A percentile compares a stretch with the other conserved stretches of the same genome.
Conservation (phyloP, 2,888 invertebrate genomes). For the Standfussiana lucernea region DNA sequence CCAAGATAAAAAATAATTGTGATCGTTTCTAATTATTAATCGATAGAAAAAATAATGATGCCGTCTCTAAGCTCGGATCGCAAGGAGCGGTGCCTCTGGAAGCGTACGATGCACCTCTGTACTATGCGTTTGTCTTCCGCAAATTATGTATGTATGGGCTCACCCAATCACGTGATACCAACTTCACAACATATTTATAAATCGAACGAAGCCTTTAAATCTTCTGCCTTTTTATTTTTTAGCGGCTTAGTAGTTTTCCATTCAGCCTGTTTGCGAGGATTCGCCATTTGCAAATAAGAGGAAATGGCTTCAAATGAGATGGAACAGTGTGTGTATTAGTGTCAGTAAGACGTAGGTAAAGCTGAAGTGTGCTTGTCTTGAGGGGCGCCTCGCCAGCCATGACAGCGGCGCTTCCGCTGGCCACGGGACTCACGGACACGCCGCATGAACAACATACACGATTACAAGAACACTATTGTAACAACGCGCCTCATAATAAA, state of each 20-base stretch:
- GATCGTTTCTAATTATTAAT: conserved; percentile 22
- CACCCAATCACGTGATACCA: conserved; percentile 54
- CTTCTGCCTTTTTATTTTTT: conserved; percentile 26
- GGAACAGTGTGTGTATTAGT: conserved; percentile 75
- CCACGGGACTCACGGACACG: conserved; percentile 70
- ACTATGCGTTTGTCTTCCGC: conserved; percentile 70
- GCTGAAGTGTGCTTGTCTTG: conserved; percentile 73
- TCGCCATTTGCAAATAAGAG: conserved; percentile 68
- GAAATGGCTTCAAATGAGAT: conserved; percentile 82
- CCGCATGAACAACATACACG: conserved; percentile 64
- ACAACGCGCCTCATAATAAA: conserved; percentile 32
- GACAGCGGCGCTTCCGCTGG: conserved; percentile 83
- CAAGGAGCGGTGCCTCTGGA: conserved; percentile 53
- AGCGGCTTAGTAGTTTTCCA: conserved; percentile 44
- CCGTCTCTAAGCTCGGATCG: conserved; percentile 59
- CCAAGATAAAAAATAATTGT: background rate
- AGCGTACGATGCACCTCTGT: conserved; percentile 68
- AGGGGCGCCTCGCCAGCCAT: conserved; percentile 87
- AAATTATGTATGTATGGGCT: conserved; percentile 64
- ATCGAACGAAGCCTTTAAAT: conserved; percentile 29
- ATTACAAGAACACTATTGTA: conserved; percentile 34
- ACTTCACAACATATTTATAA: conserved; percentile 43
- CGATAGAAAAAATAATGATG: conserved; percentile 45
- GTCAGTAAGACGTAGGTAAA: conserved; percentile 70
- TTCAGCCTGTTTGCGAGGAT: conserved; percentile 47